These are phyloP conservation scores for Corella eumyota DNA, from an alignment of 23 tunicate genomes.

Conservation along the genomic window DNA sequence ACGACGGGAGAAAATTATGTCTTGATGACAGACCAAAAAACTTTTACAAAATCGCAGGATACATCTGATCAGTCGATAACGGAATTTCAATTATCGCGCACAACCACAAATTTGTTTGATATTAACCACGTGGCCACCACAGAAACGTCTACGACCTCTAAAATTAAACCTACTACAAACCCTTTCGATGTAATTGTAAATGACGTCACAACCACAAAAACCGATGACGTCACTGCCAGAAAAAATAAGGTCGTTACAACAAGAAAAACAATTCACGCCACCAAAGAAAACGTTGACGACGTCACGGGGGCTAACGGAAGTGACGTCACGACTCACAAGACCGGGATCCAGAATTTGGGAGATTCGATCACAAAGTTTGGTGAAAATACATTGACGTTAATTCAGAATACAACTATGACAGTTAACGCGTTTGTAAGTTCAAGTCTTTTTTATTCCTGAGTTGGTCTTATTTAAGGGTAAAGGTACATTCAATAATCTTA, in stretches of 20 bases:
- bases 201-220: neutral
- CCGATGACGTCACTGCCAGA: neutral
- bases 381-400: neutral
- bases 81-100: too few relatives aligned
- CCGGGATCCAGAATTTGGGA: constrained; percentile 1
- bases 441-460: neutral
- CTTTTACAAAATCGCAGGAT: too few relatives aligned
- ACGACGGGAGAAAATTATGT: too few relatives aligned
- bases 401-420: constrained; percentile 15
- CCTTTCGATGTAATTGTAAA: neutral
- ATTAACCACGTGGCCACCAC: neutral
- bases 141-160: neutral
- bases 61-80: too few relatives aligned
- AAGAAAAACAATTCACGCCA: neutral
- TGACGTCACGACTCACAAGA: too few relatives aligned
- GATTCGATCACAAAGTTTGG: constrained; percentile 7
- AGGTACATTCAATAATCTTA: too few relatives aligned
- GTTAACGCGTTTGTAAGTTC: constrained; percentile 16
- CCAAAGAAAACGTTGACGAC: neutral
- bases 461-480: too few relatives aligned
- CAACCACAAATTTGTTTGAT: too few relatives aligned
- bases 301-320: neutral
- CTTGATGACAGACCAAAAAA: too few relatives aligned
- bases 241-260: neutral
- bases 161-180: neutral